Evolutionary conservation across 2,113 vertebrate genomes (phyloP), one percentile per base, ranked within the genome.

Genomic region (Pelmatolapia mariae): DNA sequence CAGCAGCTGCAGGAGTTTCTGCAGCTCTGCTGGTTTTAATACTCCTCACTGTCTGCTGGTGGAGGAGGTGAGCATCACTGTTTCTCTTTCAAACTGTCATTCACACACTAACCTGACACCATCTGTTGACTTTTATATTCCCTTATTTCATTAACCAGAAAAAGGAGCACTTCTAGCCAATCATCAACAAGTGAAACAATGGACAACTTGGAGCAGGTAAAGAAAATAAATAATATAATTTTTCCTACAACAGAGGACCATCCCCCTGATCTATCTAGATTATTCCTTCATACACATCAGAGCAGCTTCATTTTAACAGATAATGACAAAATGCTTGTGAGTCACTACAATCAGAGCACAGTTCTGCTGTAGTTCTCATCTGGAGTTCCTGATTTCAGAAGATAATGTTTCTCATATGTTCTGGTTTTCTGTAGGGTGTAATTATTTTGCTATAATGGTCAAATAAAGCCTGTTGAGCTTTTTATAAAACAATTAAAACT

Each of bases 41-140:
- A 56, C 4, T 3, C 13, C 2, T 81, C 3, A 0, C 0, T 13
- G n/a, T 86, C 18, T 31, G 63, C 61, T 57, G 80, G 2, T 76
- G 63, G 0, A 1, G 52, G 0, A 73, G 80, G 86, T 90, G 29
- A 87, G 56, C 1, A 61, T 36, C 12, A 38, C 52, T 53, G 50
- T n/a, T 4, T 73, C 18, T 59, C 18, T 1, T 47, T 36, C 4
- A 22, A 50, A 15, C 3, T 13, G 0, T 5, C 8, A 8, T 26
- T n/a, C 0, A 0, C 8, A 24, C 4, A 36, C 6, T 33, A 0
- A 71, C 3, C 6, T 16, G 1, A 1, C 2, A 43, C 10, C 7
- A 3, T 3, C 6, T 59, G 6, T 73, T 40, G 5, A 54, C 8
- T 13, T 71, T 5, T 10, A 15, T n/a, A 10, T 19, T 52, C 18